Conservation (phyloP, 2,113 vertebrate species). For the Bombycilla garrulus region DNA sequence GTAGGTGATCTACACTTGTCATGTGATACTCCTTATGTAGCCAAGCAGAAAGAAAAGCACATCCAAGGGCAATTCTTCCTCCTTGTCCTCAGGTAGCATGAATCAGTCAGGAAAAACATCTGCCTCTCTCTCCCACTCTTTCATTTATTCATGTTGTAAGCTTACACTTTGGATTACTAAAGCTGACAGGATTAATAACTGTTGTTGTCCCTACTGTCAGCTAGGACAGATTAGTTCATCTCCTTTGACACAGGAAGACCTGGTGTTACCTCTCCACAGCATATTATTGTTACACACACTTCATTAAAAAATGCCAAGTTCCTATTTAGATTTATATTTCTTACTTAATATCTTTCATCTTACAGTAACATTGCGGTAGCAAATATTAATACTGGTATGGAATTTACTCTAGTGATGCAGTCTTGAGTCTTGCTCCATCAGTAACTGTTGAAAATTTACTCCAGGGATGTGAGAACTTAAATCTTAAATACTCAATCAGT, state of each 20-base stretch:
- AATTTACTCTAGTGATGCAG: neutral
- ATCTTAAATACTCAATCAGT: neutral
- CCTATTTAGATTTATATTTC: neutral
- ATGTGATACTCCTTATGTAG: neutral
- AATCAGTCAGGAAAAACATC: neutral
- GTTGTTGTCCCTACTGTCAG: neutral
- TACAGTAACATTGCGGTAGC: neutral
- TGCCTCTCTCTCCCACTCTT: neutral
- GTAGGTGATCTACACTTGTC: neutral
- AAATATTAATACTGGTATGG: neutral
- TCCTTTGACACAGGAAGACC: neutral
- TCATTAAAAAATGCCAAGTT: neutral
- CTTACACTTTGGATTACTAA: neutral
- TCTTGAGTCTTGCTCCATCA: neutral
- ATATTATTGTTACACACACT: neutral
- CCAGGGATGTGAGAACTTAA: neutral
- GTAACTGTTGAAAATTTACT: neutral
- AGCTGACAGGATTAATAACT: neutral
- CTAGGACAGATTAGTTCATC: neutral
- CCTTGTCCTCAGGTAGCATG: neutral
- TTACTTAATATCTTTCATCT: fast-evolving
- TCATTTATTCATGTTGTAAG: neutral
- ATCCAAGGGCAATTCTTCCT: neutral
- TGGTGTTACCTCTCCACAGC: fast-evolving
- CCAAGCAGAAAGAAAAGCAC: neutral